These are phyloP conservation scores for Taenaris catops DNA, from an alignment of 2,888 invertebrate species.

Conservation along the genomic window DNA sequence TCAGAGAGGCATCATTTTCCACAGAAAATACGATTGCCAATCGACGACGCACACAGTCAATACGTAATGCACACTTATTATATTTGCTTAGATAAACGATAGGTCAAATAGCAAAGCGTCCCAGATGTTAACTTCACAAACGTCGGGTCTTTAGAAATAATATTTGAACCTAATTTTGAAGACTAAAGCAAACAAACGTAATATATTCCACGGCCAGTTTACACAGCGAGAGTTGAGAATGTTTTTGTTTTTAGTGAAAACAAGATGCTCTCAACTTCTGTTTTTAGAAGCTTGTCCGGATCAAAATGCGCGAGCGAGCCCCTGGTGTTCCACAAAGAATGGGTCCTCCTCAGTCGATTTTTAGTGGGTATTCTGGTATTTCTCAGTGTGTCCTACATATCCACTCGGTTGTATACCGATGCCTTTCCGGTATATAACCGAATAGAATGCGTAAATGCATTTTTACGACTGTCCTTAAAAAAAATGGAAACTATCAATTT, in stretches of 20 bases:
- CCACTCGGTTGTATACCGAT: not conserved
- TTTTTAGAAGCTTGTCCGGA: conserved; percentile 55
- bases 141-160: conserved; percentile 6
- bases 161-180: conserved; percentile 12
- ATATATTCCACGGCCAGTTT: conserved; percentile 16
- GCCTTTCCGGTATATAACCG: too few species aligned
- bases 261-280: conserved; percentile 68
- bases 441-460: not conserved
- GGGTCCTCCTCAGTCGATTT: too few species aligned
- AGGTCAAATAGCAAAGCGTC: conserved; percentile 9
- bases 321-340: conserved; percentile 30
- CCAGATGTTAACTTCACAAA: conserved; percentile 4
- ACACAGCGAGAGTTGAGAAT: conserved; percentile 19
- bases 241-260: conserved; percentile 65
- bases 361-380: too few species aligned
- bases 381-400: conserved; percentile 1
- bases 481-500: too few species aligned
- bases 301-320: conserved; percentile 46
- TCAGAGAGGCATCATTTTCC: too few species aligned
- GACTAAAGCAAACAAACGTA: conserved; percentile 12
- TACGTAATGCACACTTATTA: too few species aligned
- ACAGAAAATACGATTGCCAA: too few species aligned
- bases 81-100: conserved; percentile 6
- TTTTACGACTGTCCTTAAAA: too few species aligned
- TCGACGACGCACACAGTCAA: too few species aligned